Base-by-base conservation (phyloP, 2,113 vertebrate genomes). In the Pipra filicauda region DNA sequence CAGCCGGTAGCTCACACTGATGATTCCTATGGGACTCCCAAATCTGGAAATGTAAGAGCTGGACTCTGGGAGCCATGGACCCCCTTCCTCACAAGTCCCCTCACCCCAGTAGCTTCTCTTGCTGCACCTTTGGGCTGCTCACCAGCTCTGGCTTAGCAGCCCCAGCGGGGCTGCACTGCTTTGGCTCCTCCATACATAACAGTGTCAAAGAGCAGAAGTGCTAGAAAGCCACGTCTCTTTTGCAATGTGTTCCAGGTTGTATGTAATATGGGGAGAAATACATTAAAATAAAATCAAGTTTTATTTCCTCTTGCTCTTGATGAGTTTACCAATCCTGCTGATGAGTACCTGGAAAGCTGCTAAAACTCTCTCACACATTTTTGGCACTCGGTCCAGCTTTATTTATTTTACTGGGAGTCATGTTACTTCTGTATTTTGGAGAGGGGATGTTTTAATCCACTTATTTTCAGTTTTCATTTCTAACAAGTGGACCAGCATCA, bases 111-210 rank as follows among this genome's bases (percentile, higher is more conserved):
- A 46, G 2, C 21, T 73, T n/a, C 49, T 74, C 39, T 49, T 11
- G 1, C 44, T 37, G 54, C 22, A 49, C 22, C 27, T 74, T 65
- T 37, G 82, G 31, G 52, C 59, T 5, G 3, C 67, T 88, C 69
- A 55, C 43, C 73, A 59, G 27, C 64, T 62, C 43, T 33, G 48
- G 5, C 35, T 30, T 31, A 22, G 30, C 48, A 72, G 14, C 8
- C 27, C 18, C 58, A 33, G 58, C 0, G 0, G 39, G 23, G 33
- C 3, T 74, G 39, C 30, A 5, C 27, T 28, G 64, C 80, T 59
- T 75, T 2, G 0, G 39, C 46, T 70, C 30, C 69, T 74, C 41
- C 22, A 3, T 1, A 1, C 24, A 0, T 3, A 46, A 28, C 27
- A 61, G 58, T 75, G 39, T 48, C 9, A 5, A 69, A 35, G 83